Evolutionary conservation across 2,797 vertebrate genomes (phyloP).

Genomic region (Manis javanica): DNA sequence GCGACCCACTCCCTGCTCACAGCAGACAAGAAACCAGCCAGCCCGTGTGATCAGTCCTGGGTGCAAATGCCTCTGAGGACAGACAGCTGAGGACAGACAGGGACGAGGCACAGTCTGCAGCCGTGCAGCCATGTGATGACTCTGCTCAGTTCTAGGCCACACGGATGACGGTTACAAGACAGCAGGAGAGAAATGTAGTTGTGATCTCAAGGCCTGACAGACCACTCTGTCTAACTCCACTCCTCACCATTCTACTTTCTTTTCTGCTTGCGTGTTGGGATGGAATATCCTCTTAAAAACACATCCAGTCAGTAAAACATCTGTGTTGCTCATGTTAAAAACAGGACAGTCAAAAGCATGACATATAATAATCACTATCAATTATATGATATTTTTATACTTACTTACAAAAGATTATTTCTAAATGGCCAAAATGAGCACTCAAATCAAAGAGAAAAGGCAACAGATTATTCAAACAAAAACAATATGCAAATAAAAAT

Average conservation of each 20-base stretch:
- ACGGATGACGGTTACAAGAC: accelerated
- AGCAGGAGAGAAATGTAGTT: neutral
- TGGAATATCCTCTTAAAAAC: neutral
- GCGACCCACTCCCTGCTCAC: neutral
- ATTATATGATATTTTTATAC: neutral
- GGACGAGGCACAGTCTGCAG: accelerated
- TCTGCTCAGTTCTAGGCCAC: neutral
- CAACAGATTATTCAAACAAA: slow-evolving; percentile 36
- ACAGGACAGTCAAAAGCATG: neutral
- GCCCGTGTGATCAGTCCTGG: accelerated
- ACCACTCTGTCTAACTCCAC: neutral
- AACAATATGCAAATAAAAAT: neutral
- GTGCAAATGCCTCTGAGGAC: neutral
- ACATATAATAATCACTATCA: neutral
- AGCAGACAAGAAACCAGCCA: too few relatives aligned
- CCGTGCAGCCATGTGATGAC: accelerated
- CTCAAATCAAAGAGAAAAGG: neutral
- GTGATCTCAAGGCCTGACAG: neutral
- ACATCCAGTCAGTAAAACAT: neutral
- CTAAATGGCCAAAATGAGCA: neutral
- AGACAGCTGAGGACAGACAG: neutral
- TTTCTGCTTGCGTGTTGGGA: neutral
- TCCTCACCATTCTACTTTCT: neutral
- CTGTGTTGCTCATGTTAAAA: neutral
- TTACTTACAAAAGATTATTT: neutral